These are phyloP conservation scores for Drosophila watanabei DNA, from an alignment of 1,140 invertebrate genomes.

Conservation along the genomic window DNA sequence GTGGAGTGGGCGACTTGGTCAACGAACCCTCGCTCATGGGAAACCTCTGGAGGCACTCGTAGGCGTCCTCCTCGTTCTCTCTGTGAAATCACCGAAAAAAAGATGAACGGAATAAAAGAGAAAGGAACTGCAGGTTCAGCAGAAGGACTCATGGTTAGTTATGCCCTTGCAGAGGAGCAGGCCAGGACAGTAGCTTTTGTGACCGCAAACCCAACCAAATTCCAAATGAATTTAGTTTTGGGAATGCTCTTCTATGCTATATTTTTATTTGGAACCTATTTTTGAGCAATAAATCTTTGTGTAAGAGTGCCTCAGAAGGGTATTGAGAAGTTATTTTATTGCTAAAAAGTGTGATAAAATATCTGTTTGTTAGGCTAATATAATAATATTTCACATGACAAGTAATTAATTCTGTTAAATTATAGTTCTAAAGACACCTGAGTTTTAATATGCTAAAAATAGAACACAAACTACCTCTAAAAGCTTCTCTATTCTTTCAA, in stretches of 20 bases:
- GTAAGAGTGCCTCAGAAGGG: no score
- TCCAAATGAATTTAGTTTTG: neutral
- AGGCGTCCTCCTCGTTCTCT: slow-evolving; percentile 60
- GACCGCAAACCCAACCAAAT: neutral
- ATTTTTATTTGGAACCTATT: neutral
- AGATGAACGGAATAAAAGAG: slow-evolving; percentile 13
- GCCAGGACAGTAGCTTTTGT: neutral
- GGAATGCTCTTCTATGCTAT: neutral
- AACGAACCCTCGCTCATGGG: slow-evolving; percentile 65
- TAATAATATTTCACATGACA: neutral
- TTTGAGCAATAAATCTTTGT: neutral
- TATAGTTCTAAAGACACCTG: neutral
- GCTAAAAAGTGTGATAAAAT: neutral
- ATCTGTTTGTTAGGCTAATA: neutral
- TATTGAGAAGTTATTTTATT: neutral
- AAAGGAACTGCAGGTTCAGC: slow-evolving; percentile 7
- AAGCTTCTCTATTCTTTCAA: neutral
- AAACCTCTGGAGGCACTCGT: slow-evolving; percentile 48
- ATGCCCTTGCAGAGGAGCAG: slow-evolving; percentile 2
- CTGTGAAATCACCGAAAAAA: slow-evolving; percentile 24
- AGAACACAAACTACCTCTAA: neutral
- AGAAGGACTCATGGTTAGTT: neutral
- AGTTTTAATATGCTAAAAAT: neutral
- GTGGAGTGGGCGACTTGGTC: slow-evolving; percentile 65
- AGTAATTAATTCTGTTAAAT: neutral